Conservation (phyloP, 2,888 invertebrate species). For the Stegophylla sp. region DNA sequence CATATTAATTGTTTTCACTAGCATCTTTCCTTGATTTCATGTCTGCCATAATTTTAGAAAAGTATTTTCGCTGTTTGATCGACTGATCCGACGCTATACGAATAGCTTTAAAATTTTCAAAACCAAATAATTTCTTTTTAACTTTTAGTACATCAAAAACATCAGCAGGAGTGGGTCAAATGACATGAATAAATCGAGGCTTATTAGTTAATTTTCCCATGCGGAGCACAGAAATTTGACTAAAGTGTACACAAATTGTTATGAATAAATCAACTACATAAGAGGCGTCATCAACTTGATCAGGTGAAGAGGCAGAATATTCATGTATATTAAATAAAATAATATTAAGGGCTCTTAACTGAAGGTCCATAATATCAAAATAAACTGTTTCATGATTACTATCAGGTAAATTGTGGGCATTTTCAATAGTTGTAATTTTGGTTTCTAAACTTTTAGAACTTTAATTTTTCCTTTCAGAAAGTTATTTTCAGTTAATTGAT, state of each 20-base stretch:
- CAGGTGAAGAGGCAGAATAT: not conserved
- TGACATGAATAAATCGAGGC: not conserved
- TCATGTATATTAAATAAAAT: constrained; percentile 19
- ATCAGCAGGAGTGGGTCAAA: not conserved
- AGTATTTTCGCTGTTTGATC: not conserved
- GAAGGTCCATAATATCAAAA: not conserved
- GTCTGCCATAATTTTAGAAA: not conserved
- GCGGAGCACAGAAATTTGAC: not conserved
- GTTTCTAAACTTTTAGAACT: not conserved
- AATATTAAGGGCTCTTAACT: not conserved
- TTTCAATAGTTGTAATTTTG: too few species aligned
- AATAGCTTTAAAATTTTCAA: not conserved
- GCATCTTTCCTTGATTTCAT: too few species aligned
- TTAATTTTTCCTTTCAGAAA: too few species aligned
- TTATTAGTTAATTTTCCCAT: not conserved
- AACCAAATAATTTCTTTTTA: not conserved
- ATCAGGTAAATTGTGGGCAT: too few species aligned
- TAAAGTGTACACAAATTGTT: not conserved
- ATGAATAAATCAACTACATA: not conserved
- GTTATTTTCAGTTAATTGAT: not conserved
- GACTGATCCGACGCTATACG: not conserved
- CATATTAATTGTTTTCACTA: too few species aligned
- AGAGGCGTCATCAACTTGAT: not conserved
- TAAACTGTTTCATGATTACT: not conserved
- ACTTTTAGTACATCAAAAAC: constrained; percentile 10